Evolutionary conservation across 2,888 invertebrate genomes (phyloP), one percentile per base, ranked within the genome.

Genomic region (Trisateles emortualis): DNA sequence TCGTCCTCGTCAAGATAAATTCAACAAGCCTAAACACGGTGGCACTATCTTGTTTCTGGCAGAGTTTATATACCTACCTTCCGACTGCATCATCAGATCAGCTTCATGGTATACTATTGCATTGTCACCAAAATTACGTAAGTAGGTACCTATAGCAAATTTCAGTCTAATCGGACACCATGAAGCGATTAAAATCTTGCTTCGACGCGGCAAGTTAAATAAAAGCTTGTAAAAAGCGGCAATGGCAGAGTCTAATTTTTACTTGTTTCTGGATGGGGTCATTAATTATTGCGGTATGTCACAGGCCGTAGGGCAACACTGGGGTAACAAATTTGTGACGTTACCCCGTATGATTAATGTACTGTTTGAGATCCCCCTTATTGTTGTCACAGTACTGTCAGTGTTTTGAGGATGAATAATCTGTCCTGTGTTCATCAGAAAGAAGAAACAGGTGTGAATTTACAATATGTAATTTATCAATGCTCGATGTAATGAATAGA

Each of bases 261-360:
- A 77, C 75, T 70, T 72, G 72, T 72, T 73, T 72, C 71, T 52
- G 59, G 57, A 68, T 69, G 51, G 74, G 77, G 83, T 83, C 81
- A 86, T 87, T 87, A 84, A 86, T 86, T 80, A 82, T 82, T 76
- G 66, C 62, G 64, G 68, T 64, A 64, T 72, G 71, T 68, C 76
- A 78, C 60, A 68, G 72, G 69, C 72, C 64, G 71, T 65, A 52
- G 54, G 57, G 49, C 68, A 68, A 74, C 74, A 68, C 67, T 75
- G 73, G 75, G 64, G 73, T 81, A 81, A 84, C 83, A 83, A 86
- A 86, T 86, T 83, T 74, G 81, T 83, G 77, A 79, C 78, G 76
- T 74, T 81, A 74, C 61, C 68, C 55, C 63, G 64, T 66, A 68
- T 83, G 83, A 84, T 84, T 81, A 83, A 86, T 84, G 81, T 66